These are phyloP conservation scores for Chrysogorgia sp. DNA, from an alignment of 92 coral and sea anemone genomes.

Conservation along the genomic window DNA sequence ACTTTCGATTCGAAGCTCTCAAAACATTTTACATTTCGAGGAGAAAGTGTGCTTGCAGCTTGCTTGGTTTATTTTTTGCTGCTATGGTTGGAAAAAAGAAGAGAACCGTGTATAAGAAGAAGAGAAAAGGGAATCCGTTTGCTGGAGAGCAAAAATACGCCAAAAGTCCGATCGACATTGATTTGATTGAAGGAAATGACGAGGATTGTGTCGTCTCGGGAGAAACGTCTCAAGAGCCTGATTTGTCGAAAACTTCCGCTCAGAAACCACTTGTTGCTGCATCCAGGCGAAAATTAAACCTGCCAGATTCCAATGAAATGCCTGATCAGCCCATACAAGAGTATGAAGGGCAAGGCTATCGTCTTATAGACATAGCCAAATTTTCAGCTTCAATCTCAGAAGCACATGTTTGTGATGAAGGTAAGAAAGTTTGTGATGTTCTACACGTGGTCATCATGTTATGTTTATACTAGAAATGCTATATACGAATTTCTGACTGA, in stretches of 20 bases:
- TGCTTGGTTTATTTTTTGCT: neutral
- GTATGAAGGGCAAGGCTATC: conserved; percentile 41
- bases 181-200: too few species aligned
- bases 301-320: conserved; percentile 24
- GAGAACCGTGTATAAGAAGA: conserved; percentile 39
- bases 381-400: conserved; percentile 53
- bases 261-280: conserved; percentile 57
- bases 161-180: conserved; percentile 25
- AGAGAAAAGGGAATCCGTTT: conserved; percentile 58
- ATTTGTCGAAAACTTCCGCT: conserved; percentile 51
- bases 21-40: too few species aligned
- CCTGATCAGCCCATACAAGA: conserved; percentile 10
- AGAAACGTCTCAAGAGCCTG: neutral
- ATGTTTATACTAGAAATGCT: neutral
- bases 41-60: too few species aligned
- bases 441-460: neutral
- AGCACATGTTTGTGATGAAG: conserved; percentile 56
- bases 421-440: conserved; percentile 39
- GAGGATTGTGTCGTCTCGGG: conserved; percentile 24
- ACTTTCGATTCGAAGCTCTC: too few species aligned
- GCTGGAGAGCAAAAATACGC: conserved; percentile 58
- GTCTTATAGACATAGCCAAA: conserved; percentile 15
- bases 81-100: neutral
- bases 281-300: conserved; percentile 36
- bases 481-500: neutral